Conservation (phyloP, 2,797 vertebrate genomes). For the Semotilus atromaculatus region DNA sequence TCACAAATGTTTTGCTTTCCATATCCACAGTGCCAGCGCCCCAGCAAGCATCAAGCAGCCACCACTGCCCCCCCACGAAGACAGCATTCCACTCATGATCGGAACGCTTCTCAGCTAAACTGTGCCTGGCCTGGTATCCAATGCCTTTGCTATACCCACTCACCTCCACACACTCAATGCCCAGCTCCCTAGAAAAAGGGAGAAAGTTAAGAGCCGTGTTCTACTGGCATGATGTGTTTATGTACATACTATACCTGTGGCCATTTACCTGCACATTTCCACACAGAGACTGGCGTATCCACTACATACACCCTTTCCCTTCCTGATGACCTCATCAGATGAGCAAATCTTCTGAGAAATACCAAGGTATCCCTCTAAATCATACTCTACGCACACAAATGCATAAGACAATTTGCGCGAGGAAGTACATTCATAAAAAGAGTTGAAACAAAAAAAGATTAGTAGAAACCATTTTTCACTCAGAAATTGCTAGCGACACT, state of each 20-base stretch:
- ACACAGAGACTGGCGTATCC: conserved; percentile 78
- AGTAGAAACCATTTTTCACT: not conserved
- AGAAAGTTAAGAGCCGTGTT: not conserved
- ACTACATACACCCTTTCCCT: conserved; percentile 79
- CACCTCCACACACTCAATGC: conserved; percentile 77
- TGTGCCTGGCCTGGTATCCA: conserved; percentile 70
- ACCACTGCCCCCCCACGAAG: conserved; percentile 78
- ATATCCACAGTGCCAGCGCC: conserved; percentile 81
- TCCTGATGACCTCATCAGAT: conserved; percentile 79
- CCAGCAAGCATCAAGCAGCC: conserved; percentile 85
- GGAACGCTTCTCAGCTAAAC: conserved; percentile 76
- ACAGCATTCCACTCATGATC: conserved; percentile 85
- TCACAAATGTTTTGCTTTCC: conserved; percentile 76
- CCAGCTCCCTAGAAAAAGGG: conserved; percentile 73
- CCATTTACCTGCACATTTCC: conserved; percentile 82
- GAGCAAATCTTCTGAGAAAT: conserved; percentile 76
- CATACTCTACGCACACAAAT: conserved; percentile 71
- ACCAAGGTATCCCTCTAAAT: conserved; percentile 79
- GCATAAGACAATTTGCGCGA: not conserved
- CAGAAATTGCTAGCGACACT: not conserved
- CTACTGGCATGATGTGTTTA: conserved; percentile 7
- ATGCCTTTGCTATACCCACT: conserved; percentile 79
- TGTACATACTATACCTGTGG: not conserved
- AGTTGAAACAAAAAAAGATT: not conserved
- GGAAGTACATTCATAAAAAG: not conserved